Conservation (phyloP, 2,113 vertebrate species). For the Sylvietta virens region DNA sequence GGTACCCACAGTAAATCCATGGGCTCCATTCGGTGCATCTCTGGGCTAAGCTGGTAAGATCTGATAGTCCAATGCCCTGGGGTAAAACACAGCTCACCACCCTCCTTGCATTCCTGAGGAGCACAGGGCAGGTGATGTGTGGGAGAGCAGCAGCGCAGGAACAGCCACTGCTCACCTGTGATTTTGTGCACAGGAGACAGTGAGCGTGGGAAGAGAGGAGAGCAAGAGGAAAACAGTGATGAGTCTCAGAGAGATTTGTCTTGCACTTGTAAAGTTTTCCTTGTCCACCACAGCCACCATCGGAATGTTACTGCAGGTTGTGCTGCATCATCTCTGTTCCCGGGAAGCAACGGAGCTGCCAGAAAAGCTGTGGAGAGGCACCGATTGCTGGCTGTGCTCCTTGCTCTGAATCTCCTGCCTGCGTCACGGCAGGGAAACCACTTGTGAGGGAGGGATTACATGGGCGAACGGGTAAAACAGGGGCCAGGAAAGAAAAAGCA, state of each 20-base stretch:
- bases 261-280: not conserved
- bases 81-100: not conserved
- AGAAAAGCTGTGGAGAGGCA: not conserved
- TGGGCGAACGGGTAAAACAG: not conserved
- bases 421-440: not conserved
- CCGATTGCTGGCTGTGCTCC: not conserved
- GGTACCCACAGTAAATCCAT: not conserved
- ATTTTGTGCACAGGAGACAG: not conserved
- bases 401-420: not conserved
- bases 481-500: not conserved
- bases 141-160: not conserved
- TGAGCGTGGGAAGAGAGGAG: not conserved
- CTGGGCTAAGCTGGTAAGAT: not conserved
- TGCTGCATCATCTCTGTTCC: not conserved
- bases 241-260: not conserved
- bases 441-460: not conserved
- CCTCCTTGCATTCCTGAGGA: not conserved
- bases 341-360: rapidly evolving
- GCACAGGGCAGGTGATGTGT: not conserved
- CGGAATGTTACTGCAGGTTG: not conserved
- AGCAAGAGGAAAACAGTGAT: not conserved
- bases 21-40: not conserved
- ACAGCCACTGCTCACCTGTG: rapidly evolving
- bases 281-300: not conserved
- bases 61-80: not conserved